These are phyloP conservation scores for Carapus acus DNA, from an alignment of 2,797 vertebrate genomes.

Conservation along the genomic window DNA sequence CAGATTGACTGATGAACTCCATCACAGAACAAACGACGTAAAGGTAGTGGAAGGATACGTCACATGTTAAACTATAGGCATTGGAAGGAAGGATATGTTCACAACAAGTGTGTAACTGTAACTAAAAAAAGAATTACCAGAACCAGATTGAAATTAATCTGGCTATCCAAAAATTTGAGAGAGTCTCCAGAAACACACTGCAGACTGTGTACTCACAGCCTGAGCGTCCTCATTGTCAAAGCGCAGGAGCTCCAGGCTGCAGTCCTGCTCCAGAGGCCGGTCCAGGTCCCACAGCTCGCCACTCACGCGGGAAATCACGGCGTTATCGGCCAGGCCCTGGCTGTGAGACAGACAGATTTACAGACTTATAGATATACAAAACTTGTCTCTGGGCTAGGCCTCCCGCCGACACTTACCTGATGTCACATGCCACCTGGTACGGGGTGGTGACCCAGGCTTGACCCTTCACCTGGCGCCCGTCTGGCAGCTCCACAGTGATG, in stretches of 20 bases:
- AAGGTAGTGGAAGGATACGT: too few species aligned
- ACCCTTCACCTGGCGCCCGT: constrained; percentile 69
- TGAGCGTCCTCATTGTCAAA: constrained; percentile 88
- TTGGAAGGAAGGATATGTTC: too few species aligned
- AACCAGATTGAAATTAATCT: too few species aligned
- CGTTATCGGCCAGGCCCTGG: constrained; percentile 78
- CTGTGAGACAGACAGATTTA: constrained; percentile 57
- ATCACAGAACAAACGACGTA: too few species aligned
- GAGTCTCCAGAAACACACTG: too few species aligned
- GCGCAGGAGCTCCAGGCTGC: constrained; percentile 79
- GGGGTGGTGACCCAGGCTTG: constrained; percentile 86
- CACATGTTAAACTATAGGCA: too few species aligned
- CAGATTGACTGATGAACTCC: too few species aligned
- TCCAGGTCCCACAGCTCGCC: constrained; percentile 90
- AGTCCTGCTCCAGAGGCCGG: constrained; percentile 80
- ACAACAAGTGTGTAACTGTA: too few species aligned
- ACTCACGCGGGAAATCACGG: constrained; percentile 83
- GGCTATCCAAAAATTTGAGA: too few species aligned
- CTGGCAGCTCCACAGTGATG: constrained; percentile 75
- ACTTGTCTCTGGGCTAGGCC: too few species aligned
- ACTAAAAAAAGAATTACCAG: too few species aligned
- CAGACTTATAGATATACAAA: too few species aligned
- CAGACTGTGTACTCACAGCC: constrained; percentile 80
- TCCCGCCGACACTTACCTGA: constrained; percentile 73
- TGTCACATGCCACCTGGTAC: constrained; percentile 77